A percentile compares a stretch with the other conserved stretches of the same genome.
Conservation (phyloP, 2,888 invertebrate species). For the Drosophila pseudotalamancana region DNA sequence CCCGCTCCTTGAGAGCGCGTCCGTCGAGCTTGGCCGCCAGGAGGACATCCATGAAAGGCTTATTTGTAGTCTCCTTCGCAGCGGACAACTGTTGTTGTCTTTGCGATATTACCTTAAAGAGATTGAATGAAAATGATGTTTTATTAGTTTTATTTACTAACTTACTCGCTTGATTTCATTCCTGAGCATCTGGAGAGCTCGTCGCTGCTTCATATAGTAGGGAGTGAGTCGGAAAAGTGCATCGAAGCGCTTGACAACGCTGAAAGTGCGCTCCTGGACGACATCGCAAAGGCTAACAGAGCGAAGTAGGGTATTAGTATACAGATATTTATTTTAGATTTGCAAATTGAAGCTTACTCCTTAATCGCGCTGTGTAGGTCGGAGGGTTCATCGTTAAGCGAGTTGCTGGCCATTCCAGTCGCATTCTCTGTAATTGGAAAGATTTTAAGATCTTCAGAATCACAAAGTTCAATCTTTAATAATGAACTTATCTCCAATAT, state of each 20-base stretch:
- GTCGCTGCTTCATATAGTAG: slow-evolving; percentile 68
- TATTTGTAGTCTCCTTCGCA: slow-evolving; percentile 14
- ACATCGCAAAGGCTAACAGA: slow-evolving; percentile 70
- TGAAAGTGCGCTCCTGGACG: slow-evolving; percentile 74
- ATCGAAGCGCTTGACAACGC: slow-evolving; percentile 76
- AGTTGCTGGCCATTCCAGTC: slow-evolving; percentile 68
- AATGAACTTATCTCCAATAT: too few species aligned
- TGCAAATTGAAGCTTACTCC: slow-evolving; percentile 66
- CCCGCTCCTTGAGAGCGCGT: slow-evolving; percentile 60
- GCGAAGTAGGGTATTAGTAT: neutral
- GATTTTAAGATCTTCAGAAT: too few species aligned
- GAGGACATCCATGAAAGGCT: slow-evolving; percentile 77
- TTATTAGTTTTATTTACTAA: neutral
- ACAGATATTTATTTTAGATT: too few species aligned
- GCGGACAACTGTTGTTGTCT: slow-evolving; percentile 45
- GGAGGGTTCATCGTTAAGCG: slow-evolving; percentile 64
- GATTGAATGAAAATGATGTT: neutral
- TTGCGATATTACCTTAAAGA: slow-evolving; percentile 57
- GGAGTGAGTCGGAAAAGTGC: slow-evolving; percentile 73
- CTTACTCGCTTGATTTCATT: slow-evolving; percentile 60
- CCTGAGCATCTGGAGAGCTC: slow-evolving; percentile 81
- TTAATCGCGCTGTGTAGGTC: slow-evolving; percentile 71
- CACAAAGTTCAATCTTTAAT: too few species aligned
- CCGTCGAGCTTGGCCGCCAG: slow-evolving; percentile 72
- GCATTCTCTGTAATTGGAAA: slow-evolving; percentile 66